Percentiles rank a stretch among this genome's conserved stretches.
Conservation (phyloP, 1,140 invertebrate genomes). For the Caenorhabditis brenneri region DNA sequence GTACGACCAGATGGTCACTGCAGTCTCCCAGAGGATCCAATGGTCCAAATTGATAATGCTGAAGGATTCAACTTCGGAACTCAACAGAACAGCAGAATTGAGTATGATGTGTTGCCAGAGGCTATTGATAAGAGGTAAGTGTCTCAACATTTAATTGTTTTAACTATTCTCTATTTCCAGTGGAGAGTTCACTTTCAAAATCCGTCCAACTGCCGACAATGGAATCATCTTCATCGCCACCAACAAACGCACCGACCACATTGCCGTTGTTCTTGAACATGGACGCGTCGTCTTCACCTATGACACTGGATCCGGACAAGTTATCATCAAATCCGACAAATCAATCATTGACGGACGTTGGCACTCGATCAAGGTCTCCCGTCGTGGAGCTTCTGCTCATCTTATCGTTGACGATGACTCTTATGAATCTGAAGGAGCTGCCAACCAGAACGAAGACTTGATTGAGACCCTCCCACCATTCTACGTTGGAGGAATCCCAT, state of each 20-base stretch:
- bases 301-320: slow-evolving; percentile 78
- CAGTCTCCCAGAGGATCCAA: slow-evolving; percentile 72
- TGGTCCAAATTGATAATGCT: slow-evolving; percentile 67
- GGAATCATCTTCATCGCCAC: slow-evolving; percentile 86
- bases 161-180: too few relatives aligned
- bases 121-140: slow-evolving; percentile 65
- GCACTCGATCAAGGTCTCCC: slow-evolving; percentile 78
- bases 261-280: slow-evolving; percentile 82
- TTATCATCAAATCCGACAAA: slow-evolving; percentile 58
- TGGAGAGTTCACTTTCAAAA: slow-evolving; percentile 79
- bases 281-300: slow-evolving; percentile 80
- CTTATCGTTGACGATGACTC: slow-evolving; percentile 75
- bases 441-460: slow-evolving; percentile 73
- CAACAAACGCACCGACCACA: slow-evolving; percentile 79
- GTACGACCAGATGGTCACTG: slow-evolving; percentile 71
- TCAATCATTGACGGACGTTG: slow-evolving; percentile 83
- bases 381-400: slow-evolving; percentile 69
- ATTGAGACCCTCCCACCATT: slow-evolving; percentile 79
- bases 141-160: too few relatives aligned
- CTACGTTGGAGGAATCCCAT: slow-evolving; percentile 80
- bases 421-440: slow-evolving; percentile 69
- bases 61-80: slow-evolving; percentile 73
- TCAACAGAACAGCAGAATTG: slow-evolving; percentile 73
- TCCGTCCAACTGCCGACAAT: slow-evolving; percentile 80
- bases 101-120: slow-evolving; percentile 76